phyloP scores from a whole-genome alignment of 2,888 invertebrate species.

The Caenorhabditis sp. region DNA sequence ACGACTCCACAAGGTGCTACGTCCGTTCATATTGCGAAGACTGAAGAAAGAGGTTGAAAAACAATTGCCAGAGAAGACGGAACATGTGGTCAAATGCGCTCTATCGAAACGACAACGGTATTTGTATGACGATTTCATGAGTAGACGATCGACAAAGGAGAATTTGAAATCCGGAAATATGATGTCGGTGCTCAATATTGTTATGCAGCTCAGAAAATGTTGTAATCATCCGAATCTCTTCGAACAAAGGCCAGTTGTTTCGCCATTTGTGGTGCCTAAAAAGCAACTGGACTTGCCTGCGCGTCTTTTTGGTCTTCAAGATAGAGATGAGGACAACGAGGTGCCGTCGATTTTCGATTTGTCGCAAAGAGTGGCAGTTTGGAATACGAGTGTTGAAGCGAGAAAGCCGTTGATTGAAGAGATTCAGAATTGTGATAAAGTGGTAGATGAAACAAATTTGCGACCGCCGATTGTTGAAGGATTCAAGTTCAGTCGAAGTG shows the following conservation, averaged over 20 bases:
- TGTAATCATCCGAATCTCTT: slow-evolving; percentile 98
- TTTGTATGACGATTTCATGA: slow-evolving; percentile 99
- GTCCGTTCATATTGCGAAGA: slow-evolving; percentile 90
- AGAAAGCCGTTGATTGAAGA: slow-evolving; percentile 46
- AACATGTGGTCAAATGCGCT: slow-evolving; percentile 90
- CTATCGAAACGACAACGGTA: slow-evolving; percentile 93
- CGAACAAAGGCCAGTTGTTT: slow-evolving; percentile 91
- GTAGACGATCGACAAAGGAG: slow-evolving; percentile 91
- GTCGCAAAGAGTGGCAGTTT: slow-evolving; percentile 18
- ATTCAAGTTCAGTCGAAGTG: slow-evolving; percentile 46
- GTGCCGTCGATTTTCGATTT: slow-evolving; percentile 46
- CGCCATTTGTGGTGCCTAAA: slow-evolving; percentile 79
- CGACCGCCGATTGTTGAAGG: slow-evolving; percentile 47
- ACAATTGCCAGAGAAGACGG: slow-evolving; percentile 94
- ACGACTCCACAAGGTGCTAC: slow-evolving; percentile 84
- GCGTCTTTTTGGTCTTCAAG: slow-evolving; percentile 39
- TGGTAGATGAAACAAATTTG: slow-evolving; percentile 4
- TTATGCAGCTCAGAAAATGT: slow-evolving; percentile 90
- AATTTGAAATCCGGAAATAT: slow-evolving; percentile 90
- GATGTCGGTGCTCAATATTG: slow-evolving; percentile 90
- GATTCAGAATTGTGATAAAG: slow-evolving; percentile 21
- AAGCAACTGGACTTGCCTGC: slow-evolving; percentile 39
- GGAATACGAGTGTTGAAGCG: slow-evolving; percentile 21
- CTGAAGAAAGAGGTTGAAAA: slow-evolving; percentile 94
- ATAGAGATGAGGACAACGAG: slow-evolving; percentile 13